Percentiles rank a stretch among this genome's conserved stretches.
These are phyloP conservation scores for Passerina amoena DNA, from an alignment of 2,113 vertebrate species.

Conservation along the genomic window DNA sequence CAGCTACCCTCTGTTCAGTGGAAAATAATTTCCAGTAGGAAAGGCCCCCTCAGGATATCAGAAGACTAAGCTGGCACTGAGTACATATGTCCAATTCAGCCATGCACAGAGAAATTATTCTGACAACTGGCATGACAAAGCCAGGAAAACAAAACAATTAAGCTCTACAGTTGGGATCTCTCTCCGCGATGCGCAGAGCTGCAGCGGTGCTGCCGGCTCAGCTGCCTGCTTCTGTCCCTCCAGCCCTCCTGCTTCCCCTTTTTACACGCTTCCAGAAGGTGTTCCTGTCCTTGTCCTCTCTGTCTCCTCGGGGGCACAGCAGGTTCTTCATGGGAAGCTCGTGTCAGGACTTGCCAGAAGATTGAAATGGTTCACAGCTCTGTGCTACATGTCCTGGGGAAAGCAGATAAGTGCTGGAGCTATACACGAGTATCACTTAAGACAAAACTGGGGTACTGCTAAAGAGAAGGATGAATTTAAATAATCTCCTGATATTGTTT, in stretches of 20 bases:
- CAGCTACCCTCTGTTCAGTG: slow-evolving; percentile 38
- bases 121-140: slow-evolving; percentile 9
- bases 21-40: slow-evolving; percentile 18
- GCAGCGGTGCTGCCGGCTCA: rapidly evolving
- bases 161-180: background rate
- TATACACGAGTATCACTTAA: rapidly evolving
- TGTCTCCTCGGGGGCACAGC: background rate
- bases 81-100: background rate
- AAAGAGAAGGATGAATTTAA: background rate
- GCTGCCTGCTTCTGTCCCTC: background rate
- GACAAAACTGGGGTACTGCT: background rate
- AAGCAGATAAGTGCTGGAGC: background rate
- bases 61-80: background rate
- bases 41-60: slow-evolving; percentile 23
- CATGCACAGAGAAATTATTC: background rate
- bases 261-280: background rate
- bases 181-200: background rate
- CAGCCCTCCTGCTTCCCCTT: background rate
- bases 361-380: background rate
- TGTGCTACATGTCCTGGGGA: background rate
- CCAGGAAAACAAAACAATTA: slow-evolving; percentile 13
- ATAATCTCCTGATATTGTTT: background rate
- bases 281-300: background rate
- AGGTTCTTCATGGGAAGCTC: background rate
- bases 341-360: background rate